Conservation (phyloP, 2,888 invertebrate species). For the Chironomus riparius region DNA sequence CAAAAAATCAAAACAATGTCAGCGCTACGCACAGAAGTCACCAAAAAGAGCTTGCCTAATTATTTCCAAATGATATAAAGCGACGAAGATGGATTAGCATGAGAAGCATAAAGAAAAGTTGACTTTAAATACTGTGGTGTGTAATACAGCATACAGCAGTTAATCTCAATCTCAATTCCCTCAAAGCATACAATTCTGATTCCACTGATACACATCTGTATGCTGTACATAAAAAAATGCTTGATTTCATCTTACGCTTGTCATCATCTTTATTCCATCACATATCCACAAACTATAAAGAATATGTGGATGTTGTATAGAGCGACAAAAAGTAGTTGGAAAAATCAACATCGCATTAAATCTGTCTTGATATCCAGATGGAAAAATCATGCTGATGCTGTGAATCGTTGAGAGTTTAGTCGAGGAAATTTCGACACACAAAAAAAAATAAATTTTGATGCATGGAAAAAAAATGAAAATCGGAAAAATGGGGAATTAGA, state of each 20-base stretch:
- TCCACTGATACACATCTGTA: background rate
- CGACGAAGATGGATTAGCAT: constrained; percentile 3
- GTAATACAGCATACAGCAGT: background rate
- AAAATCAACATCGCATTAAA: constrained; percentile 5
- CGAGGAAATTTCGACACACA: background rate
- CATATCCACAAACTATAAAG: constrained; percentile 1
- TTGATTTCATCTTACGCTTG: constrained; percentile 24
- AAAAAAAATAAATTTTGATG: background rate
- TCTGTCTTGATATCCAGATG: constrained; percentile 2
- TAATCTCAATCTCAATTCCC: background rate
- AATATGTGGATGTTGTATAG: background rate
- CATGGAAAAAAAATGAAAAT: no score
- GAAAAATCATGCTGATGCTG: background rate
- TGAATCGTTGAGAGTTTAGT: background rate
- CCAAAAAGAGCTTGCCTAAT: constrained; percentile 5
- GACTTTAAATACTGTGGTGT: background rate
- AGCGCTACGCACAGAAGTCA: no score
- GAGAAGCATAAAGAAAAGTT: background rate
- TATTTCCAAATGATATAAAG: constrained; percentile 18
- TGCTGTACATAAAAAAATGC: background rate
- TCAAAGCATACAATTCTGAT: background rate
- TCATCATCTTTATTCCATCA: constrained; percentile 23
- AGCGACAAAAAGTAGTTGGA: background rate
- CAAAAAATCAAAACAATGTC: no score
- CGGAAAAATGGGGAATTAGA: no score